Conservation (phyloP, 2,113 vertebrate species). For the Mystacornis crossleyi region DNA sequence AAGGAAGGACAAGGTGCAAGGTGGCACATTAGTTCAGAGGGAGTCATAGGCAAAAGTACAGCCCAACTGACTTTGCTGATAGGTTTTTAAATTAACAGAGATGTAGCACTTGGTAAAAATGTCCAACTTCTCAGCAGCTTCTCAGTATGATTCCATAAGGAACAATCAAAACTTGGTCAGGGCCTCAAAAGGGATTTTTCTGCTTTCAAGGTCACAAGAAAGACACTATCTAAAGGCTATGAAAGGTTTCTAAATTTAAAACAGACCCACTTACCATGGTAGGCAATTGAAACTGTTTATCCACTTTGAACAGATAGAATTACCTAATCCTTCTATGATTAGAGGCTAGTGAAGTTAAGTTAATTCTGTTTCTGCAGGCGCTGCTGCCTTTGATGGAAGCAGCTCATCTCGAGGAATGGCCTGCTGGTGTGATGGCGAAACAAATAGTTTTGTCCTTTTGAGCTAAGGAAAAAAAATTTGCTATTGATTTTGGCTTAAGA, state of each 20-base stretch:
- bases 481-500: slow-evolving; percentile 65
- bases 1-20: background rate
- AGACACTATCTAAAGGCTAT: background rate
- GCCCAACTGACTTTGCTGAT: background rate
- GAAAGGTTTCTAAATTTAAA: slow-evolving; percentile 61
- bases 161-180: background rate
- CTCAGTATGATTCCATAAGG: background rate
- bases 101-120: background rate
- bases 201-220: slow-evolving; percentile 28
- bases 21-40: background rate
- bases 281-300: slow-evolving; percentile 60
- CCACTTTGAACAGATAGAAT: slow-evolving; percentile 55
- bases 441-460: slow-evolving; percentile 47
- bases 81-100: background rate
- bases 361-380: slow-evolving; percentile 6
- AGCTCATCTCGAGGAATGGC: background rate
- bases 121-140: background rate
- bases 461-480: slow-evolving; percentile 38
- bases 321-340: slow-evolving; percentile 66
- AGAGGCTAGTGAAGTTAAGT: slow-evolving; percentile 22
- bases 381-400: slow-evolving; percentile 1
- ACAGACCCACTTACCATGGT: background rate
- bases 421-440: background rate
- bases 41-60: background rate
- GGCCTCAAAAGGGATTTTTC: background rate